Percentiles rank a stretch among this genome's conserved stretches.
phyloP scores from a whole-genome alignment of 2,797 vertebrate species.

The Micrastur ruficollis region DNA sequence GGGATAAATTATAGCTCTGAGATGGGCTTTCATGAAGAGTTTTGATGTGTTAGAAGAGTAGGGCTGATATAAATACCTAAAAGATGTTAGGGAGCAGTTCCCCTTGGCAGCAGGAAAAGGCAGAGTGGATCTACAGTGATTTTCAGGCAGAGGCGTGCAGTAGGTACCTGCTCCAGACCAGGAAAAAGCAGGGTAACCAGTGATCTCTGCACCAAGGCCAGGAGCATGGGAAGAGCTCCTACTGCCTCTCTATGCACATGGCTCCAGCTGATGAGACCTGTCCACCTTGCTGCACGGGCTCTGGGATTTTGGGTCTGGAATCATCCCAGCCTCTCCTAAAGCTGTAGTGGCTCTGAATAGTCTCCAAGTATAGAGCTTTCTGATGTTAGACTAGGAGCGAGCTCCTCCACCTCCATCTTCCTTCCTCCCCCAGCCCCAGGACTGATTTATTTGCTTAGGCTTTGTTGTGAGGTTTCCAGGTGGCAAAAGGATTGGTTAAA shows the following conservation, averaged over 20 bases:
- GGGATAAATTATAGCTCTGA: neutral
- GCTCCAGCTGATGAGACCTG: neutral
- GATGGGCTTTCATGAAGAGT: neutral
- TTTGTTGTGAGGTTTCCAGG: neutral
- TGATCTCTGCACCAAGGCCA: neutral
- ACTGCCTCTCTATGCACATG: neutral
- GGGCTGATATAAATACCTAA: neutral
- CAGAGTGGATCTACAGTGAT: neutral
- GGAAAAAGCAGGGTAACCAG: fast-evolving
- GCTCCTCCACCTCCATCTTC: neutral
- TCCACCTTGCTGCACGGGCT: too few relatives aligned
- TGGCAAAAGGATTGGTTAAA: neutral
- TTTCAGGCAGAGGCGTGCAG: neutral
- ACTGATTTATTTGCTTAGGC: neutral
- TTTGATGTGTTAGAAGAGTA: neutral
- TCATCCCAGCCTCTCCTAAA: neutral
- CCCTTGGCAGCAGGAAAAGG: neutral
- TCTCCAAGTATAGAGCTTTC: neutral
- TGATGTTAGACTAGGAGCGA: neutral
- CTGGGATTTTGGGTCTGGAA: neutral
- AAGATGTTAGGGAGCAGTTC: neutral
- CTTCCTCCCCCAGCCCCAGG: neutral
- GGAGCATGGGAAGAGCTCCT: neutral
- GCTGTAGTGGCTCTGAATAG: neutral
- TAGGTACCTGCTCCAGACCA: neutral